Base-by-base conservation (phyloP, 2,888 invertebrate species). In the Mechanitis messenoides region DNA sequence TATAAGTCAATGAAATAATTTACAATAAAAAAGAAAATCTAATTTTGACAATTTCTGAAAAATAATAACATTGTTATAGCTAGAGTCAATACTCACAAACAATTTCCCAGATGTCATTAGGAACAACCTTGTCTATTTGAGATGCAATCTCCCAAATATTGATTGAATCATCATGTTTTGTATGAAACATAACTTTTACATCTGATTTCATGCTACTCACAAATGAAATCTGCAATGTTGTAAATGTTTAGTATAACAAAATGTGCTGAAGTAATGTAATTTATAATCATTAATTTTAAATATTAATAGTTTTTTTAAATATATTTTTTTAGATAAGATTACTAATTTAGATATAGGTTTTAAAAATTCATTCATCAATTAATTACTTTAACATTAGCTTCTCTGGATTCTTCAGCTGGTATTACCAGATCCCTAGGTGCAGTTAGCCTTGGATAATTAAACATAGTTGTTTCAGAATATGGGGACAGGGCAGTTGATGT, bases 141-240 rank as follows among this genome's bases (percentile, higher is more conserved):
- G 81, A 79, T 1, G 83, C 90, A 9, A 90, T 63, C 61, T 90
- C 89, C 90, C 90, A 90, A 45, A 89, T 85, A 55, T 87, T 84
- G 3, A 83, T 47, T 1, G 73, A 75, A 3, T 75, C 74, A 38
- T 75, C 72, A 2, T 64, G 58, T 12, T 72, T 68, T 3, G 75
- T 75, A 63, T 72, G 67, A 56, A 72, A 83, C 35, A 83, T 73
- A 67, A 83, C 83, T 54, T 80, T 75, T 0, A 81, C 65, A 33
- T 78, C 77, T 4, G 73, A 62, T 53, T 77, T 74, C 2, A 63
- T 62, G 56, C 68, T 74, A 63, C 73, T 80, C 55, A 74, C 71
- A 47, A 81, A 68, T 54, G 85, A 83, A 63, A 87, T 68, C 88
- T 89, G 67, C 12, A 75, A 77, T 33, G 54, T 50, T 53, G 20